Evolutionary conservation across 1,140 invertebrate genomes (phyloP).

Genomic region (Nymphalis io): DNA sequence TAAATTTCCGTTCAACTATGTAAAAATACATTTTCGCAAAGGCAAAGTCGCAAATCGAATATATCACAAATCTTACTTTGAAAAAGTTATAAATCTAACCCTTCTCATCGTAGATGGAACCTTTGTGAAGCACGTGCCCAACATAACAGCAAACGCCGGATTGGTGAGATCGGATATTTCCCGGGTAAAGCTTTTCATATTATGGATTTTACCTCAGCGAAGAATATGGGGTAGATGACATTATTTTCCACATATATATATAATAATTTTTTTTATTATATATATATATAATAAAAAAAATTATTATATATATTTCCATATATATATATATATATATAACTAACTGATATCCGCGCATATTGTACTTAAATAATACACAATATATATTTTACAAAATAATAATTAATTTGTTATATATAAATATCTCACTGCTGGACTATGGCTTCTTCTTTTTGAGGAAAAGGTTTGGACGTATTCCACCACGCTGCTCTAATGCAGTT

Average conservation of each 20-base stretch:
- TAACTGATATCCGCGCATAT: too few species aligned
- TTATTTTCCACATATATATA: neutral
- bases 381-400: too few species aligned
- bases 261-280: too few species aligned
- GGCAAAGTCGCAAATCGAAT: conserved; percentile 13
- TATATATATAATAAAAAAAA: too few species aligned
- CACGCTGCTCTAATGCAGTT: too few species aligned
- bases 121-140: conserved; percentile 17
- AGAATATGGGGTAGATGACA: neutral
- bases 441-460: too few species aligned
- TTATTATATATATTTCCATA: too few species aligned
- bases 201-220: conserved; percentile 2
- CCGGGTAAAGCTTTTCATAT: conserved; percentile 10
- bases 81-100: conserved; percentile 19
- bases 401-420: too few species aligned
- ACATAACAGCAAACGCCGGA: conserved; percentile 15
- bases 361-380: too few species aligned
- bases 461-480: too few species aligned
- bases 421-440: too few species aligned
- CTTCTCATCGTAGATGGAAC: conserved; percentile 17
- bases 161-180: conserved; percentile 17
- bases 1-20: neutral
- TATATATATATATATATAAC: too few species aligned
- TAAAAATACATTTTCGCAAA: neutral
- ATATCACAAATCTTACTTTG: conserved; percentile 15